These are phyloP conservation scores for Neopipo cinnamomea DNA, from an alignment of 2,113 vertebrate genomes.

Conservation along the genomic window DNA sequence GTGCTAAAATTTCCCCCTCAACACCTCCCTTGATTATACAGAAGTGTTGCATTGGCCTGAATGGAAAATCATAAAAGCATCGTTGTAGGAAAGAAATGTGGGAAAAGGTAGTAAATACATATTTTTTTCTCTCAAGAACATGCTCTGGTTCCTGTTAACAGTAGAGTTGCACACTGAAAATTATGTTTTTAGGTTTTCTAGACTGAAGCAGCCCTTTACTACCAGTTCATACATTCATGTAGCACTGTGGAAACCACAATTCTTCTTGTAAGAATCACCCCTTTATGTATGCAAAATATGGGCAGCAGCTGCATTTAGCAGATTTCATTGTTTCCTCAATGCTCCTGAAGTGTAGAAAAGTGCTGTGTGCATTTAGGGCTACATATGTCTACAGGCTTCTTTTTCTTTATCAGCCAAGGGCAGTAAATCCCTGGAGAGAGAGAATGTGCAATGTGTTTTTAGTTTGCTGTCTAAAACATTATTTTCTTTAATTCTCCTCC, in stretches of 20 bases:
- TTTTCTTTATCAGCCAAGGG: background rate
- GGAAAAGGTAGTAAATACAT: background rate
- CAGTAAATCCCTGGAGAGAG: background rate
- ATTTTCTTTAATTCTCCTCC: slow-evolving; percentile 2
- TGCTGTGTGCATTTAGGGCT: background rate
- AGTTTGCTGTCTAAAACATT: background rate
- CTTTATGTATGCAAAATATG: background rate
- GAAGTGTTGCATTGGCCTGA: background rate
- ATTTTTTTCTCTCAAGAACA: background rate
- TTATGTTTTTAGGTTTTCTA: background rate
- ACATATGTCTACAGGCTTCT: background rate
- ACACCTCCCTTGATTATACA: background rate
- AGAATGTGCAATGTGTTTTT: background rate
- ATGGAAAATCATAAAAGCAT: background rate
- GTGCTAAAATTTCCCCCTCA: background rate
- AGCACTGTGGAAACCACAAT: background rate
- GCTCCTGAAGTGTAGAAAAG: background rate
- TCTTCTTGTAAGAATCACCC: background rate
- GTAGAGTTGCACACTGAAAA: background rate
- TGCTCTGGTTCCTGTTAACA: background rate
- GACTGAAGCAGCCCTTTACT: background rate
- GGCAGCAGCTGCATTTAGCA: background rate
- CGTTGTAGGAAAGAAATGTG: background rate
- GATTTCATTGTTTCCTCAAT: background rate
- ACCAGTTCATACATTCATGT: background rate